Conservation (phyloP, 2,113 vertebrate species). For the Aramus guarauna region DNA sequence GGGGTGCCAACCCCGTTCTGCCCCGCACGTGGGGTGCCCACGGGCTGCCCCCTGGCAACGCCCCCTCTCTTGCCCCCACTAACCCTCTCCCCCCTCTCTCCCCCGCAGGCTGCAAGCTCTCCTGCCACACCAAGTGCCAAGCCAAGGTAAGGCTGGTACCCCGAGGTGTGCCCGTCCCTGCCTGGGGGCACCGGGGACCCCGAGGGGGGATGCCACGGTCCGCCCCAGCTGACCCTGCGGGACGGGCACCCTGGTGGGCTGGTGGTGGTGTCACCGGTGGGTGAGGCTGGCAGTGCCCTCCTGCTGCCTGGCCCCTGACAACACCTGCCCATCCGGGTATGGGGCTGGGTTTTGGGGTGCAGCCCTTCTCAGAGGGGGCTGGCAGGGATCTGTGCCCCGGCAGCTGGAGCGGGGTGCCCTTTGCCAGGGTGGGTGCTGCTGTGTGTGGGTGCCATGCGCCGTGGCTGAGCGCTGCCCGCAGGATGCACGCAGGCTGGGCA, state of each 20-base stretch:
- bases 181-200: rapidly evolving
- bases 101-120: conserved; percentile 51
- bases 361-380: not conserved
- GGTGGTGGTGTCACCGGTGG: not conserved
- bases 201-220: not conserved
- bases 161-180: rapidly evolving
- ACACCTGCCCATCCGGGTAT: rapidly evolving
- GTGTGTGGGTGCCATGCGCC: not conserved
- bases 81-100: not conserved
- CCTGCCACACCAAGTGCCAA: conserved; percentile 60
- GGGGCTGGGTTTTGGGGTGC: not conserved
- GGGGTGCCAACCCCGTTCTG: not conserved
- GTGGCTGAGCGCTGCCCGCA: rapidly evolving
- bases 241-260: not conserved
- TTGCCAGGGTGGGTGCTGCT: not conserved
- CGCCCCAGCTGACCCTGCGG: not conserved
- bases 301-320: not conserved
- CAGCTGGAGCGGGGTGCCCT: not conserved
- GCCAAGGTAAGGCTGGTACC: conserved; percentile 22
- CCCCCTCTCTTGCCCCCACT: not conserved
- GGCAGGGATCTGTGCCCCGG: not conserved
- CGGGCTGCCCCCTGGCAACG: rapidly evolving
- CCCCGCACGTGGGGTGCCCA: rapidly evolving
- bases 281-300: not conserved
- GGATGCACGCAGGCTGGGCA: not conserved